Evolutionary conservation across 2,888 invertebrate genomes (phyloP).

Genomic region (Netelia fuscicornis): DNA sequence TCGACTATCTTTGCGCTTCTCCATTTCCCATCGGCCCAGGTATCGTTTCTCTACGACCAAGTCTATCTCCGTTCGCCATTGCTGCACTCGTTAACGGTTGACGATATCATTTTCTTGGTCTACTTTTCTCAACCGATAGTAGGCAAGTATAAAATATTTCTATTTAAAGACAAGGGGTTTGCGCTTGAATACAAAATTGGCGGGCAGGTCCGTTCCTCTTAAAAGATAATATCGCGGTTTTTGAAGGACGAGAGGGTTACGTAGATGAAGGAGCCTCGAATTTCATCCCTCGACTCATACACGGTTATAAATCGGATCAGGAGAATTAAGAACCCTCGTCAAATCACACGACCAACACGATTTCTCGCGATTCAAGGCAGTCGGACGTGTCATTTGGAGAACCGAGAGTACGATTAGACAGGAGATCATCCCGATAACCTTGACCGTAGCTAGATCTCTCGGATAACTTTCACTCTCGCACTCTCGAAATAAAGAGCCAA

Average conservation of each 20-base stretch:
- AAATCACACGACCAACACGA: constrained; percentile 33
- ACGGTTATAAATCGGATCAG: constrained; percentile 26
- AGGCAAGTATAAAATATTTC: no score
- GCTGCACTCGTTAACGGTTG: no score
- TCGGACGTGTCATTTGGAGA: constrained; percentile 62
- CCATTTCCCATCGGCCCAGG: background rate
- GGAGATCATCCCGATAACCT: constrained; percentile 71
- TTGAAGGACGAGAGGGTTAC: constrained; percentile 33
- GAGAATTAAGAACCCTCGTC: constrained; percentile 62
- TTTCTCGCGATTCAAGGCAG: constrained; percentile 27
- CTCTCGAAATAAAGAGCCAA: constrained; percentile 27
- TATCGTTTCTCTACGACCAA: background rate
- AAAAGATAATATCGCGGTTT: constrained; percentile 39
- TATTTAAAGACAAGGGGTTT: no score
- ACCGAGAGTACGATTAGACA: constrained; percentile 72
- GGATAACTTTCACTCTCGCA: constrained; percentile 73
- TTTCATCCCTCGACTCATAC: constrained; percentile 31
- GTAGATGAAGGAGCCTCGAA: constrained; percentile 6
- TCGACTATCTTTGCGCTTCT: constrained; percentile 28
- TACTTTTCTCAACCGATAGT: no score
- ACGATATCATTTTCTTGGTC: no score
- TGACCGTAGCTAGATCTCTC: constrained; percentile 80
- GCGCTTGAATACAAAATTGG: background rate
- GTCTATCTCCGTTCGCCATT: background rate
- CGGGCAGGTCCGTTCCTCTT: background rate